Conservation (phyloP, 2,797 vertebrate species). For the Morus bassanus region DNA sequence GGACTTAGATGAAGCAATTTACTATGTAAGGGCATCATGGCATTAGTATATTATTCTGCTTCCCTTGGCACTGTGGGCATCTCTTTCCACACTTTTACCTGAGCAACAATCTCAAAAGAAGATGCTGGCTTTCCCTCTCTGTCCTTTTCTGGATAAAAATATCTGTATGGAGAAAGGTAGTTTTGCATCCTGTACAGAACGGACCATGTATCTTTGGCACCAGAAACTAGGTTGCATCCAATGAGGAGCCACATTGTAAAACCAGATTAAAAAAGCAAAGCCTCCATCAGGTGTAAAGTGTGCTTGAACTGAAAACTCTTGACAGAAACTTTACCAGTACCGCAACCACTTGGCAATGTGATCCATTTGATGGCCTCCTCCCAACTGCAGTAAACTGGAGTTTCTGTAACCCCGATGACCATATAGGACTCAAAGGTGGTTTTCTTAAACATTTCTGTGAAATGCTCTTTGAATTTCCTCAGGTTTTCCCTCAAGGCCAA, state of each 20-base stretch:
- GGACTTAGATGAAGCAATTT: neutral
- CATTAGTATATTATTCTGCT: neutral
- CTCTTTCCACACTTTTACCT: neutral
- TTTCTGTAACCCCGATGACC: neutral
- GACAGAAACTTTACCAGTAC: neutral
- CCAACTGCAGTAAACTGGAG: neutral
- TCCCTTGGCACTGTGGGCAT: neutral
- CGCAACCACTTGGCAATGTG: neutral
- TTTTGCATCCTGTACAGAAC: neutral
- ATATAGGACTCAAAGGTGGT: neutral
- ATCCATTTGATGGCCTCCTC: neutral
- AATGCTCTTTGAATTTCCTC: neutral
- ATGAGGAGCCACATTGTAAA: neutral
- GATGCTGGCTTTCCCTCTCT: neutral
- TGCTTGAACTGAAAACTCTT: slow-evolving; percentile 22
- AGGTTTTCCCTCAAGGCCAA: neutral
- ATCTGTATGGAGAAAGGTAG: neutral
- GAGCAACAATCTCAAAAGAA: neutral
- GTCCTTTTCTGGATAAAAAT: neutral
- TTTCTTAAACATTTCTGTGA: neutral
- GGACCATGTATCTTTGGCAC: neutral
- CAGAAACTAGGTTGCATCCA: neutral
- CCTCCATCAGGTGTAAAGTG: neutral
- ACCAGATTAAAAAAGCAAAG: slow-evolving; percentile 12
- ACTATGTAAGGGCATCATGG: neutral